phyloP scores from a whole-genome alignment of 53 echinoderm and acorn worm species.

The Echinometra lucunter region DNA sequence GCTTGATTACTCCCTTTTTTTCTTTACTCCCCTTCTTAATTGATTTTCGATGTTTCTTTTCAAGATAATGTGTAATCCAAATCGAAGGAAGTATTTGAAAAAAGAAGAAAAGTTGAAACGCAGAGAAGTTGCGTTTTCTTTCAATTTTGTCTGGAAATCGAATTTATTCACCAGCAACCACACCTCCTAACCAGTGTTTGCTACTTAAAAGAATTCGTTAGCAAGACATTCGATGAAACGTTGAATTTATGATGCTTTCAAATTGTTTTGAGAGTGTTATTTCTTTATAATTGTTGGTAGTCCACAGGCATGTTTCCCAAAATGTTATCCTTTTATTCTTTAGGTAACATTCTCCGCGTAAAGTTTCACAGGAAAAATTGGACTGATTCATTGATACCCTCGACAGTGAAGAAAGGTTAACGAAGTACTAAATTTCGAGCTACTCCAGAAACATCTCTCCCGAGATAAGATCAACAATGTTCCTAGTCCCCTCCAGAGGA shows the following conservation, averaged over 20 bases:
- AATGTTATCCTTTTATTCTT: not conserved
- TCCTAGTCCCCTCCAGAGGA: slow-evolving; percentile 8
- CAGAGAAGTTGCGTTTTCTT: too few species aligned
- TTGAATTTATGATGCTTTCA: too few species aligned
- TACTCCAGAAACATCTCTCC: slow-evolving; percentile 5
- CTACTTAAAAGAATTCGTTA: too few species aligned
- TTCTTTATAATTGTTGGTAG: not conserved
- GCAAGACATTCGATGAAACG: too few species aligned
- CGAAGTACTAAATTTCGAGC: not conserved
- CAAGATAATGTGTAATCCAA: too few species aligned
- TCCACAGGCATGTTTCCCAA: not conserved
- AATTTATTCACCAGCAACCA: too few species aligned
- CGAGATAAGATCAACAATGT: slow-evolving; percentile 32
- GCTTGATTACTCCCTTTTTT: not conserved
- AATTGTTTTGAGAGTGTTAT: not conserved
- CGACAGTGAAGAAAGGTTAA: not conserved
- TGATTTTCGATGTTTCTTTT: too few species aligned
- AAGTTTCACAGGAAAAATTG: not conserved
- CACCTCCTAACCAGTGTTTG: too few species aligned
- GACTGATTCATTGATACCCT: not conserved
- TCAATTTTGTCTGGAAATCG: too few species aligned
- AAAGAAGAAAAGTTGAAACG: too few species aligned
- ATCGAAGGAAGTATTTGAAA: too few species aligned
- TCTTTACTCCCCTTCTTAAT: too few species aligned
- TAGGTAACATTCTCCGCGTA: not conserved